Conservation (phyloP, 2,113 vertebrate species). For the Hystrix brachyura region DNA sequence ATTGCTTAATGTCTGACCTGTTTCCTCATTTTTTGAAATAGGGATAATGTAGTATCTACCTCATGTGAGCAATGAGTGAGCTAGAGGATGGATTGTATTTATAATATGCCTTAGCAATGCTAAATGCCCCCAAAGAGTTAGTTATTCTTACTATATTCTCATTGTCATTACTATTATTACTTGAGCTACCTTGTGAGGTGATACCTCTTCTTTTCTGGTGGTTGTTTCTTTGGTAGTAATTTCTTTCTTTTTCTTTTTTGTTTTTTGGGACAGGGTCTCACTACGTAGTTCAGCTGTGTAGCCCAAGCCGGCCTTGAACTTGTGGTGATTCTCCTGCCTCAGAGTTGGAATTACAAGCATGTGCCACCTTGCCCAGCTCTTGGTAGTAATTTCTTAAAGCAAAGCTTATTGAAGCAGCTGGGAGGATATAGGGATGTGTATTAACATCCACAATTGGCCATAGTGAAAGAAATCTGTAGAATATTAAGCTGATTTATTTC, state of each 20-base stretch:
- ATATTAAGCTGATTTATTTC: conserved; percentile 56
- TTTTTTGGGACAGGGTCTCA: not conserved
- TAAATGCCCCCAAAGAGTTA: conserved; percentile 15
- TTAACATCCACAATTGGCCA: conserved; percentile 8
- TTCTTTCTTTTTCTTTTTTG: not conserved
- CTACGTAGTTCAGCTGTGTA: not conserved
- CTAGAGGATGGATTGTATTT: conserved; percentile 57
- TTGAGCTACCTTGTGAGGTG: conserved; percentile 35
- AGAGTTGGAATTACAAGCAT: not conserved
- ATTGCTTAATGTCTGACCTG: conserved; percentile 78
- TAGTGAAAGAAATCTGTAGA: conserved; percentile 55
- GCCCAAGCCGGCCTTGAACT: not conserved
- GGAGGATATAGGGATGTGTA: not conserved
- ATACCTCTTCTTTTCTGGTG: not conserved
- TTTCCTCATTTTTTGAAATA: conserved; percentile 80
- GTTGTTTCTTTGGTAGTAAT: not conserved
- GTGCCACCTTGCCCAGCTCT: not conserved
- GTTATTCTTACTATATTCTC: conserved; percentile 17
- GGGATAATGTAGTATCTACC: conserved; percentile 65
- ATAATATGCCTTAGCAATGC: not conserved
- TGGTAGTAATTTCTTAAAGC: conserved; percentile 55
- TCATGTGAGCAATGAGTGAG: conserved; percentile 67
- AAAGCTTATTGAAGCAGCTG: not conserved
- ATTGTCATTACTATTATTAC: not conserved
- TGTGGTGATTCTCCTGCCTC: not conserved